Evolutionary conservation across 2,888 invertebrate genomes (phyloP).

Genomic region (Psylliodes chrysocephalus): DNA sequence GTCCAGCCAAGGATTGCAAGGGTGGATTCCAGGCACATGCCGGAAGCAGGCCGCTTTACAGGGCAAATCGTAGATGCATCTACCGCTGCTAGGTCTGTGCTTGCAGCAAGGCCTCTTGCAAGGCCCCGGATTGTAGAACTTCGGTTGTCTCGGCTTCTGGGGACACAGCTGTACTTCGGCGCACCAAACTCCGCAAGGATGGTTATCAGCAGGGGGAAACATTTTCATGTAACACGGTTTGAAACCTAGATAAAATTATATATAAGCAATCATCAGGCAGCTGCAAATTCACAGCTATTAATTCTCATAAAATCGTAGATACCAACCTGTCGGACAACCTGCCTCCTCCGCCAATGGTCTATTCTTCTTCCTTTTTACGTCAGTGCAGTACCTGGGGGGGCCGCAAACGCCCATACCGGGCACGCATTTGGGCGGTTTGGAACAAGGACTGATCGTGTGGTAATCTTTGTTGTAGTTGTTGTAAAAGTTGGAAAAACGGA

Average conservation of each 20-base stretch:
- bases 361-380: constrained; percentile 42
- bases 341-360: constrained; percentile 12
- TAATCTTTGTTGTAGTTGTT: constrained; percentile 58
- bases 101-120: constrained; percentile 58
- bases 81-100: constrained; percentile 57
- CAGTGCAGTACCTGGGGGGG: constrained; percentile 51
- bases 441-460: constrained; percentile 33
- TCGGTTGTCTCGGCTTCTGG: constrained; percentile 50
- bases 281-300: no score
- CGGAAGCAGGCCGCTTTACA: constrained; percentile 61
- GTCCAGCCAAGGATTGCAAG: constrained; percentile 5
- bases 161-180: constrained; percentile 59
- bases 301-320: constrained; percentile 15
- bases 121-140: constrained; percentile 27
- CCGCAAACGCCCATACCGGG: constrained; percentile 42
- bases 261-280: no score
- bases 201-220: constrained; percentile 55
- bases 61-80: constrained; percentile 59
- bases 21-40: constrained; percentile 55
- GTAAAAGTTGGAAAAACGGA: constrained; percentile 56
- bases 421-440: constrained; percentile 6
- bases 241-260: constrained; percentile 53
- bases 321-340: constrained; percentile 58
- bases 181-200: constrained; percentile 60
- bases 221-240: constrained; percentile 60